These are phyloP conservation scores for Protodeltote pygarga DNA, from an alignment of 2,888 invertebrate species.

Conservation along the genomic window DNA sequence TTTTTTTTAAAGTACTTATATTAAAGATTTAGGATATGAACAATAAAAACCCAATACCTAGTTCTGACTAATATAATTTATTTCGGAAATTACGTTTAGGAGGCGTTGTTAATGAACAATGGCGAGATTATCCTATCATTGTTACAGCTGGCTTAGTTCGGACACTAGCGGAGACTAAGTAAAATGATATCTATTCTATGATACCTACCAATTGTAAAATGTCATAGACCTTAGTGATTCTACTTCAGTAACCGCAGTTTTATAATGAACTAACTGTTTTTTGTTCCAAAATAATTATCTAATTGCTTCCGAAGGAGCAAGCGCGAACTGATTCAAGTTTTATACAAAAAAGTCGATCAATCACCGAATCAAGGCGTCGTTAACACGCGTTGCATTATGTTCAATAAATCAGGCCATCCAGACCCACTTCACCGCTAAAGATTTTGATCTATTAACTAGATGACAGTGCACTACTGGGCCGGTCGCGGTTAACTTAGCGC, in stretches of 20 bases:
- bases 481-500: conserved; percentile 77
- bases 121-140: conserved; percentile 6
- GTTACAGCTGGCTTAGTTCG: conserved; percentile 12
- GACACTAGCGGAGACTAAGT: background rate
- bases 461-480: conserved; percentile 71
- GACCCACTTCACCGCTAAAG: conserved; percentile 74
- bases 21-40: too few relatives aligned
- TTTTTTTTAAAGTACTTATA: too few relatives aligned
- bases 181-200: conserved; percentile 16
- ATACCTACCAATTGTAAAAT: conserved; percentile 33
- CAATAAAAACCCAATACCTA: too few relatives aligned
- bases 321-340: conserved; percentile 69
- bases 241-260: conserved; percentile 29
- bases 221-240: conserved; percentile 35
- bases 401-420: conserved; percentile 77
- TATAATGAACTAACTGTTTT: conserved; percentile 22
- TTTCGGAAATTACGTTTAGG: too few relatives aligned
- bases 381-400: conserved; percentile 80
- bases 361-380: conserved; percentile 82
- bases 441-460: conserved; percentile 83
- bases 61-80: too few relatives aligned
- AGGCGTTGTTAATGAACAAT: conserved; percentile 7
- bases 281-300: conserved; percentile 49
- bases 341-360: conserved; percentile 77
- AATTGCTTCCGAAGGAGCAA: conserved; percentile 74